Conservation (phyloP, 2,113 vertebrate species). For the Hydrochoerus hydrochaeris region DNA sequence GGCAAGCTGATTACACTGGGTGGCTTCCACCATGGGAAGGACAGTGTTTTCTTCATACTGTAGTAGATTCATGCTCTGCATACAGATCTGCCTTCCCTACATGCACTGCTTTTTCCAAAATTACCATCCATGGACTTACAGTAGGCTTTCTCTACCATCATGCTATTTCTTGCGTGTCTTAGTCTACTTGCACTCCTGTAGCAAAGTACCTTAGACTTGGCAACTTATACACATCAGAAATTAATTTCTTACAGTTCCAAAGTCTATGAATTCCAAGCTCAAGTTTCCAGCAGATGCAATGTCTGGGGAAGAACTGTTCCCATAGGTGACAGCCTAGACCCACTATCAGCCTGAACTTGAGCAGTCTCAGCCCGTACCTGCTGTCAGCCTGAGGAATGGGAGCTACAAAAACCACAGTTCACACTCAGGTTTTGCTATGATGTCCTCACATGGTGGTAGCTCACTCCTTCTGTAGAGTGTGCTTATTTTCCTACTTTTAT, state of each 20-base stretch:
- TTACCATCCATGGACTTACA: neutral
- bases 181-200: neutral
- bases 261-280: neutral
- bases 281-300: too few species aligned
- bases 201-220: neutral
- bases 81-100: too few species aligned
- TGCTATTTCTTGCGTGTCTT: too few species aligned
- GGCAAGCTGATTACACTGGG: neutral
- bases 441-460: neutral
- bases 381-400: neutral
- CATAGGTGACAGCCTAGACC: neutral
- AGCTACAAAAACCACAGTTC: neutral
- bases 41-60: too few species aligned
- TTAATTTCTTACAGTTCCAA: neutral
- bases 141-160: neutral
- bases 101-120: rapidly evolving
- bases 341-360: neutral
- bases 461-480: neutral
- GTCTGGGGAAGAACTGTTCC: neutral
- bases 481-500: neutral
- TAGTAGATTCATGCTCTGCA: neutral
- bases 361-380: neutral
- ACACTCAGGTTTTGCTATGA: neutral
- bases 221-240: neutral
- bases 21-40: neutral